Evolutionary conservation across 2,888 invertebrate species (phyloP).

Genomic region (Malthinus flaveolus): DNA sequence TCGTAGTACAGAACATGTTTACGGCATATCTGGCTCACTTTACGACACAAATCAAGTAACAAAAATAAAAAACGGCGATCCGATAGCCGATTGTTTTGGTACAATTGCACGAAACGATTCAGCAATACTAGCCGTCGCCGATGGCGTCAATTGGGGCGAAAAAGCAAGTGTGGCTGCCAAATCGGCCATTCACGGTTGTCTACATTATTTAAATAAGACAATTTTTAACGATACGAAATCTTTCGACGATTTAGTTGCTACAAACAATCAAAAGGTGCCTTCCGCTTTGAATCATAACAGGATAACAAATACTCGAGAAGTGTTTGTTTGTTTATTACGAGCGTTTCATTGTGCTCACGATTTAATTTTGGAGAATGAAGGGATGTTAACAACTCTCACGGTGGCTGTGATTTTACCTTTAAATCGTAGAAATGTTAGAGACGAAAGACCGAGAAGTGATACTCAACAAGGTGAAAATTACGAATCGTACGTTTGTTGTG

Average conservation of each 20-base stretch:
- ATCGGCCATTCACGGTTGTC: slow-evolving; percentile 82
- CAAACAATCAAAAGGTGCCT: slow-evolving; percentile 37
- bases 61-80: slow-evolving; percentile 71
- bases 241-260: slow-evolving; percentile 47
- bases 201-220: slow-evolving; percentile 79
- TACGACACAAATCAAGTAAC: slow-evolving; percentile 84
- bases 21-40: slow-evolving; percentile 74
- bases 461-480: slow-evolving; percentile 35
- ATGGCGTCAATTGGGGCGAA: slow-evolving; percentile 92
- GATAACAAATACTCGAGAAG: slow-evolving; percentile 66
- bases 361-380: slow-evolving; percentile 79
- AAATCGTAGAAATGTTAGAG: slow-evolving; percentile 37
- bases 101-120: slow-evolving; percentile 73
- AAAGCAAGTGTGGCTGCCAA: slow-evolving; percentile 83
- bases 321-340: slow-evolving; percentile 74
- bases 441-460: neutral
- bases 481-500: slow-evolving; percentile 72
- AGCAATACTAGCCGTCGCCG: slow-evolving; percentile 79
- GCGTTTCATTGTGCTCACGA: slow-evolving; percentile 86
- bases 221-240: slow-evolving; percentile 57
- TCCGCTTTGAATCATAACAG: slow-evolving; percentile 34
- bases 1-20: slow-evolving; percentile 61
- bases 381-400: slow-evolving; percentile 81
- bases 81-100: slow-evolving; percentile 87
- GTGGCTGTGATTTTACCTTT: slow-evolving; percentile 75